Evolutionary conservation across 2,113 vertebrate genomes (phyloP).

Genomic region (Rhizomys pruinosus): DNA sequence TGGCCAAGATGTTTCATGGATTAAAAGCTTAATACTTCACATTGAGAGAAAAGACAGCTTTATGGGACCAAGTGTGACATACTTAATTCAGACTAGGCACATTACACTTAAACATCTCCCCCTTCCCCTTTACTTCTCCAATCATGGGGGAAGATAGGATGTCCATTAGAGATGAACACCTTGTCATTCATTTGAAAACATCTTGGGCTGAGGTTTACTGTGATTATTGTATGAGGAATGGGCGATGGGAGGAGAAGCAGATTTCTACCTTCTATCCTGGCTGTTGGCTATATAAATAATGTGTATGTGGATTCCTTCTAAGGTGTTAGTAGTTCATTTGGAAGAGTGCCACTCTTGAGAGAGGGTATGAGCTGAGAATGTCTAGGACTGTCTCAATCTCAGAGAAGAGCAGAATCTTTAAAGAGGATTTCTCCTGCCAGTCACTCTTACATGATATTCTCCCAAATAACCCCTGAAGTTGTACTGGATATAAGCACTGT

Average conservation of each 20-base stretch:
- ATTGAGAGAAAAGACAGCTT: not conserved
- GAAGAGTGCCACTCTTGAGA: not conserved
- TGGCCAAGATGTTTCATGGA: not conserved
- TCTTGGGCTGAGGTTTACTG: not conserved
- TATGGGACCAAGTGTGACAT: not conserved
- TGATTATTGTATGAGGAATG: not conserved
- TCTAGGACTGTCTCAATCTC: not conserved
- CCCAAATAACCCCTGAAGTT: not conserved
- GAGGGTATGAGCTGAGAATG: not conserved
- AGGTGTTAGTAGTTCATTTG: not conserved
- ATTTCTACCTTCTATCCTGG: not conserved
- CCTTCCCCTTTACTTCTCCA: not conserved
- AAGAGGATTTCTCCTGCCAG: not conserved
- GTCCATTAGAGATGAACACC: not conserved
- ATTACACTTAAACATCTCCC: not conserved
- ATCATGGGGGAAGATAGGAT: not conserved
- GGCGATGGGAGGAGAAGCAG: not conserved
- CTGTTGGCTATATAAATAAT: constrained; percentile 34
- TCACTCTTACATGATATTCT: not conserved
- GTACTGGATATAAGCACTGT: too few relatives aligned
- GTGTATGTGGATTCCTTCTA: not conserved
- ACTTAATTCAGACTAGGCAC: not conserved
- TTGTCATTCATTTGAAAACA: not conserved
- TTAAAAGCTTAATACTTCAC: constrained; percentile 20
- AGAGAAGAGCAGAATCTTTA: not conserved